phyloP scores from a whole-genome alignment of 2,113 vertebrate species.

The Microcebus jonahi region DNA sequence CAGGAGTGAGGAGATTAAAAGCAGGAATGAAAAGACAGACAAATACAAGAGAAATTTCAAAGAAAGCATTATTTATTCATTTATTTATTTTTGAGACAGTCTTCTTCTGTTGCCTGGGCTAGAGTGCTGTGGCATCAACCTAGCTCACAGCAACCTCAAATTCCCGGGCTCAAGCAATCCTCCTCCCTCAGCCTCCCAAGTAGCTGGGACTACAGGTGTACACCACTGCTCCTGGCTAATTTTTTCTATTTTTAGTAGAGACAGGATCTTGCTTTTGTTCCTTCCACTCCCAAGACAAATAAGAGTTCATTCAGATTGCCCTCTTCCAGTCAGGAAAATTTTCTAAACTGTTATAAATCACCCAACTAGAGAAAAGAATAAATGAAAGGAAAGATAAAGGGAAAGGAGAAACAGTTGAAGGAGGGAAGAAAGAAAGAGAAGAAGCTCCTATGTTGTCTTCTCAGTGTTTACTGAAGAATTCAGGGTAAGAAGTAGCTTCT shows the following conservation, averaged over 20 bases:
- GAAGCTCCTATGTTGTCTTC: neutral
- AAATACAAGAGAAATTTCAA: neutral
- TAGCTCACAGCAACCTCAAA: too few relatives aligned
- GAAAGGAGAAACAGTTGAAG: constrained; percentile 47
- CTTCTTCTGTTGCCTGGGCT: too few relatives aligned
- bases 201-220: too few relatives aligned
- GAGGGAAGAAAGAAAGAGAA: constrained; percentile 2
- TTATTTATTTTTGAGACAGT: too few relatives aligned
- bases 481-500: neutral
- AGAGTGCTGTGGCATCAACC: too few relatives aligned
- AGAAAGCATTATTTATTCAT: neutral
- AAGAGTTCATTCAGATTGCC: constrained; percentile 48
- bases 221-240: too few relatives aligned
- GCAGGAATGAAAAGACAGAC: neutral
- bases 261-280: neutral
- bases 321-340: constrained; percentile 59
- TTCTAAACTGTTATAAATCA: constrained; percentile 65
- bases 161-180: too few relatives aligned
- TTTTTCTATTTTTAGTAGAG: too few relatives aligned
- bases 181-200: too few relatives aligned
- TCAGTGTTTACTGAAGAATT: neutral
- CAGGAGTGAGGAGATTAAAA: neutral
- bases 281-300: constrained; percentile 27
- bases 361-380: constrained; percentile 47
- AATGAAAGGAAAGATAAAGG: constrained; percentile 62